Evolutionary conservation across 2,888 invertebrate genomes (phyloP), one percentile per base, ranked within the genome.

Genomic region (Amblyteles armatorius): DNA sequence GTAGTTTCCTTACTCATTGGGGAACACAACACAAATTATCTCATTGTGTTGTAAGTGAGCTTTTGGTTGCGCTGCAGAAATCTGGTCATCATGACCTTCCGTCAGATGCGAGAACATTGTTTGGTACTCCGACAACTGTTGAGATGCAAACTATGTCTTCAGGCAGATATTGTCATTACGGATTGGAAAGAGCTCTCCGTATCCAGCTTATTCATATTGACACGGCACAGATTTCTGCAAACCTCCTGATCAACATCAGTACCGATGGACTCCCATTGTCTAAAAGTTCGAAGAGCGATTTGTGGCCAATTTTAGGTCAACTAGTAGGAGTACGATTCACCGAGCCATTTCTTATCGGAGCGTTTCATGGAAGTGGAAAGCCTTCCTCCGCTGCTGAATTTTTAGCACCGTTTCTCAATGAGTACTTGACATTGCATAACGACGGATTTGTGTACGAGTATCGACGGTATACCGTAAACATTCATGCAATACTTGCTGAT

Each of bases 231-330:
- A 50, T 76, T 52, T 26, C 65, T 7, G 7, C 55, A 1, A 29
- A 19, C 0, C 65, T 76, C 26, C 13, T 5, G 9, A 67, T 76
- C 22, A 19, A 52, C 3, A 76, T 76, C 6, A 67, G 48, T 36
- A 33, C 44, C 1, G 76, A 76, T 50, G 76, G 76, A 16, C 33
- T 50, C 1, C 76, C 76, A 4, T 16, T 76, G 16, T 33, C 76
- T 3, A 76, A 65, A 29, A 76, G 65, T 65, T 76, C 50, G 6
- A 65, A 50, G 19, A 76, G 76, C 13, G 22, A 76, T 13, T 52
- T 65, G 50, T 76, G 76, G 76, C 76, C 76, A 13, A 67, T 77
- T 26, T 55, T 72, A 13, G 57, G 55, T 0, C 57, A 52, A 71
- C 5, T 71, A 7, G 69, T 33, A 19, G 69, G 33, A 52, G 6